A percentile compares a stretch with the other conserved stretches of the same genome.
phyloP scores from a whole-genome alignment of 2,113 vertebrate species.

The Hiodon alosoides region DNA sequence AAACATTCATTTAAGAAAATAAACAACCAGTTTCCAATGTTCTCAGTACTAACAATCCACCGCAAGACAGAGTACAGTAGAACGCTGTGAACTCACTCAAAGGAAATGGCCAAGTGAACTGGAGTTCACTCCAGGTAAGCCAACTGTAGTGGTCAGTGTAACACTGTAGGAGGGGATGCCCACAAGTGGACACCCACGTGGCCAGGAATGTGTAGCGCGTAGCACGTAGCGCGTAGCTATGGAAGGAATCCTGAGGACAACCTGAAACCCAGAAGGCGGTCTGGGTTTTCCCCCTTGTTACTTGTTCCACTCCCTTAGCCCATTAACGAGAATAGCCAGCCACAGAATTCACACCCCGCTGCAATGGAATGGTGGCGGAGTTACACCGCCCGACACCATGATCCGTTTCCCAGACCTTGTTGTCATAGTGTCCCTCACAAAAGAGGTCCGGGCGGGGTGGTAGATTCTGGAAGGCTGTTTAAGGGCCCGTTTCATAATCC shows the following conservation, averaged over 20 bases:
- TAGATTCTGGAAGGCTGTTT: neutral
- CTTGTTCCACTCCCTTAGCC: slow-evolving; percentile 30
- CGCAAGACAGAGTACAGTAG: slow-evolving; percentile 9
- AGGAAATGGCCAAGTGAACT: too few species aligned
- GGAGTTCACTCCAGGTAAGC: too few species aligned
- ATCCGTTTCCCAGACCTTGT: slow-evolving; percentile 8
- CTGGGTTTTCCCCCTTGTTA: neutral
- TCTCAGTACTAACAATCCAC: slow-evolving; percentile 17
- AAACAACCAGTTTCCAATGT: too few species aligned
- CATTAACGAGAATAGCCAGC: slow-evolving; percentile 45
- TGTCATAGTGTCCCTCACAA: neutral
- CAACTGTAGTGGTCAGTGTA: too few species aligned
- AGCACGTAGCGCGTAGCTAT: slow-evolving; percentile 13
- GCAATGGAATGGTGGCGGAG: slow-evolving; percentile 37
- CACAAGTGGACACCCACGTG: too few species aligned
- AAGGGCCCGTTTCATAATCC: neutral
- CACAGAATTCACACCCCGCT: slow-evolving; percentile 46
- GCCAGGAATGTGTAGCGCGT: too few species aligned
- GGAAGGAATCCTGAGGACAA: slow-evolving; percentile 37
- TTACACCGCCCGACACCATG: slow-evolving; percentile 26
- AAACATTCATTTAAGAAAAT: too few species aligned
- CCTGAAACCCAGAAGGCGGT: neutral
- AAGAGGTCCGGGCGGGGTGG: neutral
- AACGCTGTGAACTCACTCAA: neutral
- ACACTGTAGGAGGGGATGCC: too few species aligned